Base-by-base conservation (phyloP, 2,888 invertebrate genomes). In the Sinodicranocentrus sp. region DNA sequence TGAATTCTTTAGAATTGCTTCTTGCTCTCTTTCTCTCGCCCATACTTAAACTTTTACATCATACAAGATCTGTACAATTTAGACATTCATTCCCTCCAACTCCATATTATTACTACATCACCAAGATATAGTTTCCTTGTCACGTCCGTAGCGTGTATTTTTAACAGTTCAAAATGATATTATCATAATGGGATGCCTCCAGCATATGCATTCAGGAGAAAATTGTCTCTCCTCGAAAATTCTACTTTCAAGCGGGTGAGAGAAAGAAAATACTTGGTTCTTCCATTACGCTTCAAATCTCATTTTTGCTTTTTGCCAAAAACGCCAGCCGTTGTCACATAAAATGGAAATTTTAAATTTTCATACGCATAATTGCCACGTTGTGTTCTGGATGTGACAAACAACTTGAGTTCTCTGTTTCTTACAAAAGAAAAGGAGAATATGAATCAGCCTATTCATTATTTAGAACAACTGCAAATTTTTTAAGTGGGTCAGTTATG, bases 91-190 rank as follows among this genome's bases (percentile, higher is more conserved):
- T 65, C 43, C n/a, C 65, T n/a, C 48, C n/a, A 33, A 63, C 63
- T 33, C 33, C n/a, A 28, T 15, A 33, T 21, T 43, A 43, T 39
- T 43, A 43, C 43, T 21, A 21, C 17, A 63, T 63, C 33, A 63
- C 28, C 2, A 2, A 52, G 52, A 67, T 77, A 39, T 43, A 25
- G 77, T 68, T 68, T 68, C 44, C 61, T 78, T 70, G 76, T 70
- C 70, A 70, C 70, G 70, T 78, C 28, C 61, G 19, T 59, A 61
- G 57, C 67, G 67, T 70, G 78, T 48, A 70, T 78, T 70, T 78
- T 68, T 70, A 68, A 48, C 59, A 70, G 52, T 70, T 70, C 59
- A 70, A 68, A 70, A 78, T 70, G 68, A 78, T 78, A 78, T 78
- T 78, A 78, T 70, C 70, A 61, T 78, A 78, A 78, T 78, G 48